Base-by-base conservation (phyloP, 2,113 vertebrate genomes). In the Microcebus jonahi region DNA sequence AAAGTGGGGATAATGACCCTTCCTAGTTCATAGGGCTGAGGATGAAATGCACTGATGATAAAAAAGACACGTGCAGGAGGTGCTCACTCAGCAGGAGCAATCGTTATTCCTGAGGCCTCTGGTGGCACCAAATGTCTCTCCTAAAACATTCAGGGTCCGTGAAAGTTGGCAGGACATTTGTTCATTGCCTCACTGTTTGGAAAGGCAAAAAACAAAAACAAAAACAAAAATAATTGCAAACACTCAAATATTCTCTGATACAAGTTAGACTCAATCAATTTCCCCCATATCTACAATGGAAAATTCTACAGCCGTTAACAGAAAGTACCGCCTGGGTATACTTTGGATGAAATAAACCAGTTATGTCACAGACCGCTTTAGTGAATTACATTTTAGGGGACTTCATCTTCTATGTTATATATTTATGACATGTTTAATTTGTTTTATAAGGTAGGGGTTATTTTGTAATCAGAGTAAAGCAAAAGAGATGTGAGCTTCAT, bases 1-100 rank as follows among this genome's bases (percentile, higher is more conserved):
- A 18, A 48, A 31, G 10, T 50, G 63, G 39, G 34, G 31, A 4
- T 31, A 9, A 59, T 27, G 25, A 23, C 8, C n/a, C 15, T 13
- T 15, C 34, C 27, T 6, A 31, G 17, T 73, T 79, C 48, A 68
- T 13, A 39, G n/a, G 25, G 75, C 15, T 18, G 76, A 81, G 63
- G 20, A 18, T 14, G 20, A 45, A 50, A 53, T 1, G 17, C 31
- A 3, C 17, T 5, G 25, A 2, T 18, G 20, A 1, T 10, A 1
- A 4, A 53, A 53, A 34, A 61, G 29, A 48, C 53, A 18, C n/a
- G 13, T 13, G 50, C 48, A n/a, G 36, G 6, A 2, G 14, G 36
- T 39, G 10, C 55, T 39, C 71, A 29, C 8, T 34, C 14, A 31
- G 34, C 23, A 13, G 90, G 45, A 65, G 34, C 34, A 23, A 11